Evolutionary conservation across 2,888 invertebrate genomes (phyloP), one percentile per base, ranked within the genome.

Genomic region (Choreutis nemorana): DNA sequence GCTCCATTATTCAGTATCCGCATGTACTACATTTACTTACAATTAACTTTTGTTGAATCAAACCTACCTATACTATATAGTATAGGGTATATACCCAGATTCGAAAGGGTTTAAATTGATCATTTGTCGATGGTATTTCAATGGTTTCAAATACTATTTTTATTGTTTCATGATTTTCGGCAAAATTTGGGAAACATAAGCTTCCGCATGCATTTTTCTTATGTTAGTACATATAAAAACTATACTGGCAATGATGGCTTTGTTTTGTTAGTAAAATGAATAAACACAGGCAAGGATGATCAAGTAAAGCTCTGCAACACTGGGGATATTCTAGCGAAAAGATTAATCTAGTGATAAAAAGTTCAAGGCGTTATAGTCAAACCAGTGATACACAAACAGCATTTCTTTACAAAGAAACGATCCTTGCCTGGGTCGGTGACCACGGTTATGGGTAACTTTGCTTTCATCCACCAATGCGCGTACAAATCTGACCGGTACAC

Each of bases 391-490:
- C 73, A 75, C 72, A 73, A 71, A 70, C 68, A 77, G 75, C 72
- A 66, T 71, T 56, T 66, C 75, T 77, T 77, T 73, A 77, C 77
- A 77, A 77, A 75, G 65, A 64, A 81, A 56, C 80, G 63, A 60
- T 84, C 73, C 67, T 85, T 82, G 65, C 81, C 83, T 60, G 81
- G 77, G 77, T 78, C 73, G 68, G 63, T 73, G 77, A 79, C 73
- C 66, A 85, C 82, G 49, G 78, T 81, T 44, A 81, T 83, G 40
- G 90, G 90, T 58, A 91, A 82, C 56, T 88, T 87, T 58, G 90
- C 90, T 82, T 93, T 93, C 80, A 92, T 87, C 91, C 92, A 93
- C 93, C 93, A 93, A 78, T 93, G 93, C 39, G 91, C 92, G 67
- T 93, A 93, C 67, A 93, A 81, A 53, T 91, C 91, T 26, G 91